Percentiles rank a stretch among this genome's conserved stretches.
Evolutionary conservation across 2,113 vertebrate genomes (phyloP).

Genomic region (Brachypodius melanocephalos): DNA sequence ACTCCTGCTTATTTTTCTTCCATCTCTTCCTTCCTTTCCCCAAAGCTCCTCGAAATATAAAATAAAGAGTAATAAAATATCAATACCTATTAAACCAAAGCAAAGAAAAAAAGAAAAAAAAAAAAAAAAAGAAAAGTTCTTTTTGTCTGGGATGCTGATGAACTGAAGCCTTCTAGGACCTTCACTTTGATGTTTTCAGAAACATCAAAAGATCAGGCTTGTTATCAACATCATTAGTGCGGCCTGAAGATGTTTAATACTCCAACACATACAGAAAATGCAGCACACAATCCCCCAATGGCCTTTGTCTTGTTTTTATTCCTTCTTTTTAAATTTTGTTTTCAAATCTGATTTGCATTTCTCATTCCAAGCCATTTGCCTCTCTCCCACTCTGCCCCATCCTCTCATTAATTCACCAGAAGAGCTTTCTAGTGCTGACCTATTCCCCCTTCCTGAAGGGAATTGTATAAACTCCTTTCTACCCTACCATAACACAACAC

Average conservation of each 20-base stretch:
- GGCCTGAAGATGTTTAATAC: constrained; percentile 29
- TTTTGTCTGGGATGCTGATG: constrained; percentile 44
- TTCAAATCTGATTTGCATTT: constrained; percentile 19
- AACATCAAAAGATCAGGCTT: constrained; percentile 66
- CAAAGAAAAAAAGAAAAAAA: background rate
- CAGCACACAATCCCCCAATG: constrained; percentile 24
- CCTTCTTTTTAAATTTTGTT: constrained; percentile 25
- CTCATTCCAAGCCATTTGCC: background rate
- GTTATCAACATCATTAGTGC: constrained; percentile 57
- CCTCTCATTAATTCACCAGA: background rate
- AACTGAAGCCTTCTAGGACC: constrained; percentile 38
- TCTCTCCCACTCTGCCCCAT: background rate
- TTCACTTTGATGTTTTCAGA: constrained; percentile 55
- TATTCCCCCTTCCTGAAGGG: background rate
- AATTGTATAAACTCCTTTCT: background rate
- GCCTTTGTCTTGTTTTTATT: constrained; percentile 31
- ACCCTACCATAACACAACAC: background rate
- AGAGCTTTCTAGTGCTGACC: background rate
- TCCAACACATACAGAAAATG: constrained; percentile 11
- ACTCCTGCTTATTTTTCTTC: constrained; percentile 7
- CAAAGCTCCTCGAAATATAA: background rate
- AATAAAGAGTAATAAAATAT: constrained; percentile 43
- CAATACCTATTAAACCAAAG: constrained; percentile 48
- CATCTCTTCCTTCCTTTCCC: background rate
- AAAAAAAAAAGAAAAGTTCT: background rate